Base-by-base conservation (phyloP, 2,113 vertebrate genomes). In the Porphyrio hochstetteri region DNA sequence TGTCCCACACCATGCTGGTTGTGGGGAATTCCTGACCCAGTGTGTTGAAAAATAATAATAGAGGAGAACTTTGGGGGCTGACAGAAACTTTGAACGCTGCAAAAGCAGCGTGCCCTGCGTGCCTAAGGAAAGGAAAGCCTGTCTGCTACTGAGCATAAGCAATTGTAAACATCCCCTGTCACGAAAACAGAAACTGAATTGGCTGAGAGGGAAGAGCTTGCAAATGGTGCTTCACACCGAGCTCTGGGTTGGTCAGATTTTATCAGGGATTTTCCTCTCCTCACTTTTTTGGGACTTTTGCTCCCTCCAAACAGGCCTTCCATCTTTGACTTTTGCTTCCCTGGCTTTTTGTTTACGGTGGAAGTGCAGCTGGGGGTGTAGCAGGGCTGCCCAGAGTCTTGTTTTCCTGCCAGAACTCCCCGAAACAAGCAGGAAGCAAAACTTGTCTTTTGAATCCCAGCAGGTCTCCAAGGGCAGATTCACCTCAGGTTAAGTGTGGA, bases 201-300 rank as follows among this genome's bases (percentile, higher is more conserved):
- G 72, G 23, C 77, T 38, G 29, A 63, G 77, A 21, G 36, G 42
- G 63, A 96, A 95, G 76, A 78, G 14, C 1, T 60, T 78, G 56
- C 31, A 74, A 24, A 55, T 52, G 50, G 28, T 70, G 63, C 90
- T 70, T 76, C 72, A 23, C 8, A 61, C 21, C 0, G 12, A 70
- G 55, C 36, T 87, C 55, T 93, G 70, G 33, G 18, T 80, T 61
- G 53, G 59, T 55, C 46, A 70, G 71, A 8, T 69, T 70, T 80
- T 29, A 18, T n/a, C 63, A 76, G 88, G 88, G 92, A 78, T 92
- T 96, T 96, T 83, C 86, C 77, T 82, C 10, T 60, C 8, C 64
- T 68, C 3, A 0, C 10, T 2, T 80, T 93, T 88, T 56, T 25
- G 87, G 87, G 92, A 80, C 59, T 95, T 95, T 93, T 72, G 4